Conservation (phyloP, 1,140 invertebrate genomes). For the Schlechtendalia chinensis region DNA sequence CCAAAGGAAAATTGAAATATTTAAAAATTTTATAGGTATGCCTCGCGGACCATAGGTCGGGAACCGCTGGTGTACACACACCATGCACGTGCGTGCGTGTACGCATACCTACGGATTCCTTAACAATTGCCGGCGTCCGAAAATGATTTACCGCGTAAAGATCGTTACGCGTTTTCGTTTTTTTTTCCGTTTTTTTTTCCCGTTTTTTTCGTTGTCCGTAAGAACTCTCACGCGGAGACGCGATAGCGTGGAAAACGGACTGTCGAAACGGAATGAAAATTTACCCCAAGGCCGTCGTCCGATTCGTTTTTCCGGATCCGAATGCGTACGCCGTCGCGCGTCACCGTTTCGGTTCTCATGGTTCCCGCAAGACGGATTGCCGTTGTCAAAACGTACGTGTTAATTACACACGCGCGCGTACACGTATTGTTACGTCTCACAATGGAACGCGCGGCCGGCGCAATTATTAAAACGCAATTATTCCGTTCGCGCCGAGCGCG, state of each 20-base stretch:
- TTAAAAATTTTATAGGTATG: no score
- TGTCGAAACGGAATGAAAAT: slow-evolving; percentile 16
- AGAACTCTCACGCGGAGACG: not conserved
- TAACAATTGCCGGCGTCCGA: slow-evolving; percentile 10
- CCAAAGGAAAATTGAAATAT: no score
- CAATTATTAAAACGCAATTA: slow-evolving; percentile 30
- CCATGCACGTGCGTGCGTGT: not conserved
- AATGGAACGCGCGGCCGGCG: no score
- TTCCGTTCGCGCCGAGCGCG: not conserved
- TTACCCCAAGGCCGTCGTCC: slow-evolving; percentile 29
- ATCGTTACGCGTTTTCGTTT: not conserved
- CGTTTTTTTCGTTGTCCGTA: not conserved
- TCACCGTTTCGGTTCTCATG: slow-evolving; percentile 6
- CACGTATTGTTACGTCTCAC: no score
- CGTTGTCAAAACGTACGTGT: slow-evolving; percentile 31
- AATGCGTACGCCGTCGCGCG: not conserved
- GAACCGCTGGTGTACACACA: no score
- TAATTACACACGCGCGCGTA: no score
- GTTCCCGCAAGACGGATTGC: slow-evolving; percentile 10
- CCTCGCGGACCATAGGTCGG: no score
- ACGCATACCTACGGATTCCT: not conserved
- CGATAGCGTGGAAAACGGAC: slow-evolving; percentile 11
- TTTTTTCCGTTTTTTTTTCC: slow-evolving; percentile 7
- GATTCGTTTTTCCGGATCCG: slow-evolving; percentile 22
- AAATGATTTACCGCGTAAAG: slow-evolving; percentile 42